Percentiles rank a stretch among this genome's conserved stretches.
Conservation (phyloP, 1,140 invertebrate genomes). For the Lepidostoma basale region DNA sequence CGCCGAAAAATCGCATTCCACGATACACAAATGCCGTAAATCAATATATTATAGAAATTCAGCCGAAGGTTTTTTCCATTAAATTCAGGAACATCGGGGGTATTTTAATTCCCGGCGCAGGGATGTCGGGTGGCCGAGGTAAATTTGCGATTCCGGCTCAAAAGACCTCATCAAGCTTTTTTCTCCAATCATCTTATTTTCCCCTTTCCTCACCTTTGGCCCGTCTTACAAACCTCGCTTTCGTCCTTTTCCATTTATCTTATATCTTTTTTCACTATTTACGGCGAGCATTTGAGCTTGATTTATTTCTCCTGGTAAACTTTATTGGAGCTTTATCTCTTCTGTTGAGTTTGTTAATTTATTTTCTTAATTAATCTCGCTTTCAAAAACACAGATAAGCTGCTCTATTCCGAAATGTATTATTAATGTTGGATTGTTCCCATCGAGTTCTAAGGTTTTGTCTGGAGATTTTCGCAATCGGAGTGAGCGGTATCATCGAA, state of each 20-base stretch:
- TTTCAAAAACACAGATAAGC: slow-evolving; percentile 1
- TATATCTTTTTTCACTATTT: slow-evolving; percentile 41
- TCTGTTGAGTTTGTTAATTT: slow-evolving; percentile 40
- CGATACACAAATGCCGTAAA: background rate
- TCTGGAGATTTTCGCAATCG: too few species aligned
- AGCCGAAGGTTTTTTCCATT: slow-evolving; percentile 25
- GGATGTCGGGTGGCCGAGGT: background rate
- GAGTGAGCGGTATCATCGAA: too few species aligned
- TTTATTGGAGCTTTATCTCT: slow-evolving; percentile 39
- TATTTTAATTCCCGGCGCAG: background rate
- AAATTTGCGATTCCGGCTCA: background rate
- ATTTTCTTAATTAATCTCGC: slow-evolving; percentile 35
- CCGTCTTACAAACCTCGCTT: slow-evolving; percentile 1
- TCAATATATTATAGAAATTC: slow-evolving; percentile 20
- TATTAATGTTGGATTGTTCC: slow-evolving; percentile 13
- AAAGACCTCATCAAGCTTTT: background rate
- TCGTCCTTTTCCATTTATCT: slow-evolving; percentile 39
- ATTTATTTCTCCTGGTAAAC: slow-evolving; percentile 39
- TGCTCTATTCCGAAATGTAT: background rate
- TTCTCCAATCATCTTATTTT: background rate
- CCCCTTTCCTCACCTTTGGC: background rate
- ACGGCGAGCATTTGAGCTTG: slow-evolving; percentile 36
- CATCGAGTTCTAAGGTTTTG: too few species aligned
- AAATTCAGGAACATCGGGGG: background rate
- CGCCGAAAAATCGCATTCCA: background rate